A percentile compares a stretch with the other conserved stretches of the same genome.
phyloP scores from a whole-genome alignment of 2,113 vertebrate species.

The Pholis gunnellus region DNA sequence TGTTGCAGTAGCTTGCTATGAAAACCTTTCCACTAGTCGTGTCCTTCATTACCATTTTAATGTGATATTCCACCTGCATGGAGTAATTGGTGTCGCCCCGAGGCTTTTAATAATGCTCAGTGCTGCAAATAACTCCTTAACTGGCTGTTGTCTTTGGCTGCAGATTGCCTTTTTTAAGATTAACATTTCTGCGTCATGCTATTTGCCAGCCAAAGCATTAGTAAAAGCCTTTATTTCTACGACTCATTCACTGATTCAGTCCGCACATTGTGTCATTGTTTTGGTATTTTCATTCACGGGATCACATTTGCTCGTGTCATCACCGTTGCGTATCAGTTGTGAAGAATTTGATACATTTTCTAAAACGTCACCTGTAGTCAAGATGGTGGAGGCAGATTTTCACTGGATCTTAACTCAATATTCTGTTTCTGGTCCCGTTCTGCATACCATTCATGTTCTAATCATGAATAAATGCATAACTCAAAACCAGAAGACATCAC shows the following conservation, averaged over 20 bases:
- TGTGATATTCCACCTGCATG: conserved; percentile 67
- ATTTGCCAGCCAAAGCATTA: conserved; percentile 59
- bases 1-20: conserved; percentile 75
- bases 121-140: conserved; percentile 36
- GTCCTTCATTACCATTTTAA: conserved; percentile 64
- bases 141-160: conserved; percentile 27
- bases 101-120: conserved; percentile 77
- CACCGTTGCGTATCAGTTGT: conserved; percentile 37
- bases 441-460: neutral
- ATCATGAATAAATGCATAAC: neutral
- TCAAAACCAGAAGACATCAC: neutral
- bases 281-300: conserved; percentile 17
- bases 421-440: neutral
- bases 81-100: conserved; percentile 42
- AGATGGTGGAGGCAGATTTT: neutral
- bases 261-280: conserved; percentile 18
- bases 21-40: conserved; percentile 68
- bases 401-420: neutral
- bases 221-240: conserved; percentile 65
- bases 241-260: conserved; percentile 1
- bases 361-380: neutral
- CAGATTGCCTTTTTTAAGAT: neutral
- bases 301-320: conserved; percentile 22
- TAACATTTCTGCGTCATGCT: neutral
- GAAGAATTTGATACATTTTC: neutral